Base-by-base conservation (phyloP, 2,113 vertebrate genomes). In the Ameiurus melas region DNA sequence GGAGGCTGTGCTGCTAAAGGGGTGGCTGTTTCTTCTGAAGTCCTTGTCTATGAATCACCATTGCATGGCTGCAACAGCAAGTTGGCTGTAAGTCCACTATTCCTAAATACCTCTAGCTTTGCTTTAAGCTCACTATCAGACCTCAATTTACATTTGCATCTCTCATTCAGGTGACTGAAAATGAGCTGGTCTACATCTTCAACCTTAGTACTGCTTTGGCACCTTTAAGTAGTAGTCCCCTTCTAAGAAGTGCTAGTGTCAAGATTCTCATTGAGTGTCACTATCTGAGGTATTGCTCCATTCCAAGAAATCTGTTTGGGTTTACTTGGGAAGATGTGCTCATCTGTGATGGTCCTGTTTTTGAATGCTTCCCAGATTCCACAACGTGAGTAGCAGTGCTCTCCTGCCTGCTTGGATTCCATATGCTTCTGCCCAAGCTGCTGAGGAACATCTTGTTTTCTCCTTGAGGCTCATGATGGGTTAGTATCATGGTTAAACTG, bases 391-490 rank as follows among this genome's bases (percentile, higher is more conserved):
- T 93, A 94, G 94, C 60, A 9, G 55, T 4, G 71, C 87, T 14
- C 0, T 94, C 81, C 85, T 33, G 83, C 93, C 94, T 3, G 57
- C 88, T 84, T 94, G 93, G 95, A 77, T 30, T 27, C 84, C 58
- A 12, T 85, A 90, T 7, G 62, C 83, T 36, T 79, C 90, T 33
- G 20, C 68, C 10, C 0, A 68, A 84, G 27, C 87, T 0, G 85
- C 88, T 0, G 88, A 92, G 7, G 90, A 93, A 53, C 62, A 36
- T 78, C 87, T 93, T 53, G 85, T 58, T 64, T 95, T 95, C 93
- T 94, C 94, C 53, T 89, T 95, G 83, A 90, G 79, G 12, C 92
- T 96, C 91, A 92, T 94, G 95, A 68, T 71, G 17, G 86, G 86
- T 88, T 83, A 1, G 82, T 85, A 82, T 30, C 5, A 43, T 64